Base-by-base conservation (phyloP, 2,113 vertebrate genomes). In the Otis tarda region DNA sequence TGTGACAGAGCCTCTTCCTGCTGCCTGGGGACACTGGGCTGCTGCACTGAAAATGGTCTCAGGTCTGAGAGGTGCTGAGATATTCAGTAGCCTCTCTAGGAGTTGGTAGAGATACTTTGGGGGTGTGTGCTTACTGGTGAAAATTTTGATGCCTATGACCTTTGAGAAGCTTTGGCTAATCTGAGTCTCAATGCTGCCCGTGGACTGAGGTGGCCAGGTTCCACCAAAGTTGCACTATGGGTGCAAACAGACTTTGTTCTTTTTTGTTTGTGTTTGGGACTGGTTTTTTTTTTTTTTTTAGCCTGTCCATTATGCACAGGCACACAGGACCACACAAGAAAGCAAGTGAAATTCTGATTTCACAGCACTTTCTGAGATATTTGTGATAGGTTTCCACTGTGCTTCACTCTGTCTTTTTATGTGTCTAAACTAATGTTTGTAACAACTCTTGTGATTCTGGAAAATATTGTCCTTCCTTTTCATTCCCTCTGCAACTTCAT, bases 171-270 rank as follows among this genome's bases (percentile, higher is more conserved):
- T 78, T 82, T 25, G n/a, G 13, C 22, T 59, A 6, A 9, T n/a
- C 17, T 19, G 7, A 47, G 8, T 63, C 53, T 91, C 64, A 63
- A 0, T 35, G 31, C 24, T 5, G 3, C 8, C 0, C 0, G 3
- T 16, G 52, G 41, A 59, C 27, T 22, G 19, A 69, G 12, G 52
- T 65, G 77, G n/a, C 12, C 64, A 47, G 20, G 31, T 83, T 77
- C n/a, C 30, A 63, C 30, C 31, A 24, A 35, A 70, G 47, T 14
- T 74, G n/a, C 10, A 9, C 22, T 30, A 13, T 21, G 15, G 41
- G 24, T 49, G 21, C 53, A 61, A 67, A 9, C 27, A 28, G 31
- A 1, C 13, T 69, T 85, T 65, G 12, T 18, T 53, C 12, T 79
- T 81, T 24, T 76, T 63, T 3, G 6, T 39, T 77, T 86, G 39